phyloP scores from a whole-genome alignment of 2,888 invertebrate genomes.

The Ectropis crepuscularia region DNA sequence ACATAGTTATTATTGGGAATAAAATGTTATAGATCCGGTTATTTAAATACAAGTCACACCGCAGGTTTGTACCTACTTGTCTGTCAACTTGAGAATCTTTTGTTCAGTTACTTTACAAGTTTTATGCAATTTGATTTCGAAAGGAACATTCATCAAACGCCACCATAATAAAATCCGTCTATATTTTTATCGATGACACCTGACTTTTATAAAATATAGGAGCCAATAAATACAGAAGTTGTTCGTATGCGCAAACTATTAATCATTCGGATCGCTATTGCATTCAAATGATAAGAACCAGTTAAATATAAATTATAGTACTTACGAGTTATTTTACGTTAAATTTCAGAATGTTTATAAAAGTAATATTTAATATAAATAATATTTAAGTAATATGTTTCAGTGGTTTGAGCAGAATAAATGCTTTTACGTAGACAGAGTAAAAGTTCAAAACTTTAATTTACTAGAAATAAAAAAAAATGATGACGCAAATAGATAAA shows the following conservation, averaged over 20 bases:
- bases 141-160: conserved; percentile 27
- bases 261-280: conserved; percentile 34
- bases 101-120: conserved; percentile 18
- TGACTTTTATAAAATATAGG: conserved; percentile 33
- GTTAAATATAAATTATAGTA: neutral
- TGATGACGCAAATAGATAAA: too few relatives aligned
- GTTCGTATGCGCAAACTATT: conserved; percentile 32
- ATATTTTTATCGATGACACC: conserved; percentile 42
- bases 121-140: conserved; percentile 32
- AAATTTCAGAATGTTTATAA: too few relatives aligned
- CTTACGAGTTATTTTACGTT: too few relatives aligned
- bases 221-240: conserved; percentile 34
- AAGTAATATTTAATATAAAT: too few relatives aligned
- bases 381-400: too few relatives aligned
- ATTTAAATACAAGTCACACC: too few relatives aligned
- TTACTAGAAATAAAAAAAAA: too few relatives aligned
- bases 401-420: too few relatives aligned
- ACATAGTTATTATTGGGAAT: too few relatives aligned
- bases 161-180: conserved; percentile 25
- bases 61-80: neutral
- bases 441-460: too few relatives aligned
- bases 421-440: too few relatives aligned
- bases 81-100: conserved; percentile 7
- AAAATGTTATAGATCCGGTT: too few relatives aligned
- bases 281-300: conserved; percentile 20